These are phyloP conservation scores for Platanista minor DNA, from an alignment of 2,113 vertebrate genomes.

Conservation along the genomic window DNA sequence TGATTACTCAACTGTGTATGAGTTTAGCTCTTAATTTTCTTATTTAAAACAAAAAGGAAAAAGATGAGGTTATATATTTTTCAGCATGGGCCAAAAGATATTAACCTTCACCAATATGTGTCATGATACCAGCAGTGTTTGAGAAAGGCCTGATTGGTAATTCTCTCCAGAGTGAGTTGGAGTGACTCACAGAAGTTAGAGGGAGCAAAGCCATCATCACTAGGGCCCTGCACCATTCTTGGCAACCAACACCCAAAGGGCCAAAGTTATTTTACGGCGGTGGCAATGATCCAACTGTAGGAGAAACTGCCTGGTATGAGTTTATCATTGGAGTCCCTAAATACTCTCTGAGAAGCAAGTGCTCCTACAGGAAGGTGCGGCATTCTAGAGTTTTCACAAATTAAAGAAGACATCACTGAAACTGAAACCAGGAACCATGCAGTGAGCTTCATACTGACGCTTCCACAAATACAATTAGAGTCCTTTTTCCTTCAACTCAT, in stretches of 20 bases:
- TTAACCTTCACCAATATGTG: not conserved
- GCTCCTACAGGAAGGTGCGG: not conserved
- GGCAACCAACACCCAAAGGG: not conserved
- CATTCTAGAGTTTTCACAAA: not conserved
- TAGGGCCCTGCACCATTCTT: too few relatives aligned
- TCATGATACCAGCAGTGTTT: not conserved
- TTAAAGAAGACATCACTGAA: not conserved
- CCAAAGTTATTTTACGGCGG: not conserved
- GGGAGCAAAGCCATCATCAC: rapidly evolving
- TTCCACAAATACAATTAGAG: not conserved
- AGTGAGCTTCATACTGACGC: not conserved
- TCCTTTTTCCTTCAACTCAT: not conserved
- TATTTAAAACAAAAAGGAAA: conserved; percentile 24
- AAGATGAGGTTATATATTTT: not conserved
- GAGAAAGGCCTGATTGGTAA: not conserved
- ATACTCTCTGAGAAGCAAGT: not conserved
- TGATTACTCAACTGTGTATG: not conserved
- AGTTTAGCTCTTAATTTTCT: conserved; percentile 42
- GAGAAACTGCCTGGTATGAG: not conserved
- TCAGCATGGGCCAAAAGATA: not conserved
- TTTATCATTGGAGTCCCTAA: rapidly evolving
- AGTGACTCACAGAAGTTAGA: rapidly evolving
- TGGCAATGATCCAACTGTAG: rapidly evolving
- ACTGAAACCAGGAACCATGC: not conserved
- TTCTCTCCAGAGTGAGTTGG: not conserved